A percentile compares a stretch with the other conserved stretches of the same genome.
Evolutionary conservation across 2,797 vertebrate genomes (phyloP).

Genomic region (Sciurus vulgaris): DNA sequence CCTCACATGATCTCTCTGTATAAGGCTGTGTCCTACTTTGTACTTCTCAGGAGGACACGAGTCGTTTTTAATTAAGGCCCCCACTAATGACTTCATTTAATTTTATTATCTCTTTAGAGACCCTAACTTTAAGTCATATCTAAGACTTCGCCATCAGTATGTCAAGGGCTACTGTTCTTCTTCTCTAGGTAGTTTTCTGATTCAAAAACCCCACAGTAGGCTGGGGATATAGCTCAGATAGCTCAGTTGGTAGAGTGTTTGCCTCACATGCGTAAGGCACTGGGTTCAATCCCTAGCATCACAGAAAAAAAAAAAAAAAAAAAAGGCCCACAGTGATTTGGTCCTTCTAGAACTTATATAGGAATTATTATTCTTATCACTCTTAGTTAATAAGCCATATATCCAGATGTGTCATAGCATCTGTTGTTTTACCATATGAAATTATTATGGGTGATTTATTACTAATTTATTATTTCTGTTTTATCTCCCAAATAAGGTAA

Average conservation of each 20-base stretch:
- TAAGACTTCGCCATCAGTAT: background rate
- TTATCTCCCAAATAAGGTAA: background rate
- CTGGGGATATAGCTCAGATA: no score
- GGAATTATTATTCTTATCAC: background rate
- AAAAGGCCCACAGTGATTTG: background rate
- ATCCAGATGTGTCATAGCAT: background rate
- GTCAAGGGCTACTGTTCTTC: background rate
- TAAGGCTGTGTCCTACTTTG: background rate
- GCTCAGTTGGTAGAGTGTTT: no score
- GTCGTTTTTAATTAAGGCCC: background rate
- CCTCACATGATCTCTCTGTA: background rate
- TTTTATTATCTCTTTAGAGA: background rate
- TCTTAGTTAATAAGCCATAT: background rate
- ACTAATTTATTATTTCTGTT: background rate
- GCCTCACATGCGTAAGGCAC: no score
- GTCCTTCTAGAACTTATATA: background rate
- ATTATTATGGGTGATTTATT: background rate
- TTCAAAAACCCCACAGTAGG: background rate
- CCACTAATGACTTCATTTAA: slow-evolving; percentile 7
- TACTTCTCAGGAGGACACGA: background rate
- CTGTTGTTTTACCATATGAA: background rate
- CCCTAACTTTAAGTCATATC: background rate
- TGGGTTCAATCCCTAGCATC: no score
- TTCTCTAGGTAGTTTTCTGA: background rate
- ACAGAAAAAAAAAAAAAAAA: no score